Conservation (phyloP, 2,888 invertebrate species). For the Chouioia cunea region DNA sequence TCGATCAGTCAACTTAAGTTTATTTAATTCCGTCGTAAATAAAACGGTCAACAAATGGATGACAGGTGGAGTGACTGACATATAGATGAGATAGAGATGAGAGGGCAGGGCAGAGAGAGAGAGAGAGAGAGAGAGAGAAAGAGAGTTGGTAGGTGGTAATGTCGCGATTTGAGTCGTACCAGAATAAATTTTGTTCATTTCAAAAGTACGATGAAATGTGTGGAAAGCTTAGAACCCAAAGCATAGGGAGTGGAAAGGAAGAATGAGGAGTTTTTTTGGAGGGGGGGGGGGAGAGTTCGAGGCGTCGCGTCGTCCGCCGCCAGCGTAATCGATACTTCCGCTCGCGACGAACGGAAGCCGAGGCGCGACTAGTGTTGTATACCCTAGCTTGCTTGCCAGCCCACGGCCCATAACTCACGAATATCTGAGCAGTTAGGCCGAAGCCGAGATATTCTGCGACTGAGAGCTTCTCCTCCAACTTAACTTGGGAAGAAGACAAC, state of each 20-base stretch:
- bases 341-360: neutral
- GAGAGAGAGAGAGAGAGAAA: no score
- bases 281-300: neutral
- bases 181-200: slow-evolving; percentile 40
- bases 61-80: no score
- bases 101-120: no score
- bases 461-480: no score
- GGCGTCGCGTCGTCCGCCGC: slow-evolving; percentile 9
- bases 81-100: no score
- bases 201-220: neutral
- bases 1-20: neutral
- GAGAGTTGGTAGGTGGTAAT: slow-evolving; percentile 5
- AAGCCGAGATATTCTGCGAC: neutral
- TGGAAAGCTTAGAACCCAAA: neutral
- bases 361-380: neutral
- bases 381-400: no score
- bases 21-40: neutral
- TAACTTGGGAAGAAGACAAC: no score
- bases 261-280: no score
- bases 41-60: slow-evolving; percentile 8
- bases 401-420: neutral
- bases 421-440: slow-evolving; percentile 6
- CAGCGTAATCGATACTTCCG: slow-evolving; percentile 39
- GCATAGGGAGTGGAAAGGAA: no score
- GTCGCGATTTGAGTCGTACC: slow-evolving; percentile 29